Base-by-base conservation (phyloP, 2,113 vertebrate species). In the Phodopus roborovskii region DNA sequence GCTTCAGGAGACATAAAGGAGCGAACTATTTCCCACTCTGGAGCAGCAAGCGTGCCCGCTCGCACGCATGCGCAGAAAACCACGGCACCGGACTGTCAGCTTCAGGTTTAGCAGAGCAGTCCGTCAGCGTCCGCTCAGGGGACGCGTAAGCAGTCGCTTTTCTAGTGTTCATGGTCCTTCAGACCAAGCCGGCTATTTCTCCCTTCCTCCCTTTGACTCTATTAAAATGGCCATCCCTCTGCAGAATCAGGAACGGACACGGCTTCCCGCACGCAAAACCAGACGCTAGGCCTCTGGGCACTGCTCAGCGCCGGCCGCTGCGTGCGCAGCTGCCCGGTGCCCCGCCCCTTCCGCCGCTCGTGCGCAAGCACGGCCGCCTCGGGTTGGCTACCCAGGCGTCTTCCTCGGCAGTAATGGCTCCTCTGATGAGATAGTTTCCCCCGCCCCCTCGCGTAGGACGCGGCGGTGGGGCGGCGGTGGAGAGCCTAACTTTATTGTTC, bases 401-500 rank as follows among this genome's bases (percentile, higher is more conserved):
- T 88, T 74, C 7, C 26, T 1, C 88, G 39, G 95, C 92, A 90
- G 86, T 62, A 1, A 93, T 82, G 56, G 86, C 48, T 94, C 8
- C 39, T 92, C 15, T 0, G 75, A 86, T 79, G 11, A 33, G 48
- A 79, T 39, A 71, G 87, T 95, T 96, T 90, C 68, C 95, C 95
- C 97, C 92, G 96, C 95, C 97, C 94, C 96, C 96, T 90, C 91
- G 90, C 6, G 39, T 71, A 60, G 88, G 93, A 71, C 93, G 83
- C 96, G 10, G 95, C 28, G 1, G 88, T 71, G 95, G 64, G 91
- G 75, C 36, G 81, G 89, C 82, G 71, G 71, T 19, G 62, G 77
- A 88, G 95, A 90, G 89, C 39, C 94, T 96, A 95, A 98, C 97
- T 98, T 98, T 97, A 97, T 98, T 97, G 98, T 98, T 98, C 86